Base-by-base conservation (phyloP, 2,797 vertebrate species). In the Propithecus perrieri region DNA sequence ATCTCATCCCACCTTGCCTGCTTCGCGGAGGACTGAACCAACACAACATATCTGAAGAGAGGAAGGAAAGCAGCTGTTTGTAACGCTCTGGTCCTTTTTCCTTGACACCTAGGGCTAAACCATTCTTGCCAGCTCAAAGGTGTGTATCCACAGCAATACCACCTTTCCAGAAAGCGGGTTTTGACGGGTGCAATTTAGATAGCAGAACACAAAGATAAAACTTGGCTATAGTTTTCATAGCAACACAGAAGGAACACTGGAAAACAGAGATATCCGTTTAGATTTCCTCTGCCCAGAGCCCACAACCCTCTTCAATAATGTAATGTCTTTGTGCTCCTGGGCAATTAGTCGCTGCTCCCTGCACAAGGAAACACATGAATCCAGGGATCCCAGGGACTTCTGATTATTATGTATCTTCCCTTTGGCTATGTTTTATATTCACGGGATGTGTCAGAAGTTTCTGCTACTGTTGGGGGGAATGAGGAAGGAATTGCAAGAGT, bases 371-470 rank as follows among this genome's bases (percentile, higher is more conserved):
- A 33, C 41, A 7, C 0, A 0, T 1, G 78, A 85, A 15, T 14
- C 63, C 69, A 74, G 69, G 33, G 63, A 57, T 50, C 24, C 38
- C 35, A 24, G 83, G 33, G 69, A 63, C 57, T 67, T 91, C 43
- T 8, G 33, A 7, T 57, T 26, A 7, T 33, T 7, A 14, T 7
- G 63, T n/a, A 85, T 55, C 20, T 55, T 85, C 61, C 38, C 43
- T 38, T 28, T 48, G 91, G 48, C 55, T 61, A 20, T 22, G 26
- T 63, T 97, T 91, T 30, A 98, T 98, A 96, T 98, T 93, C 97
- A 96, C 5, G 92, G 96, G 96, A 87, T 86, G 41, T 35, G 79
- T 91, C 91, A 5, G 75, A 72, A 84, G 91, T 97, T 95, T 96
- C 95, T 95, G 96, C 96, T 97, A 95, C 97, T 92, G 89, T 5